These are phyloP conservation scores for Myiagra hebetior DNA, from an alignment of 2,113 vertebrate species.

Conservation along the genomic window DNA sequence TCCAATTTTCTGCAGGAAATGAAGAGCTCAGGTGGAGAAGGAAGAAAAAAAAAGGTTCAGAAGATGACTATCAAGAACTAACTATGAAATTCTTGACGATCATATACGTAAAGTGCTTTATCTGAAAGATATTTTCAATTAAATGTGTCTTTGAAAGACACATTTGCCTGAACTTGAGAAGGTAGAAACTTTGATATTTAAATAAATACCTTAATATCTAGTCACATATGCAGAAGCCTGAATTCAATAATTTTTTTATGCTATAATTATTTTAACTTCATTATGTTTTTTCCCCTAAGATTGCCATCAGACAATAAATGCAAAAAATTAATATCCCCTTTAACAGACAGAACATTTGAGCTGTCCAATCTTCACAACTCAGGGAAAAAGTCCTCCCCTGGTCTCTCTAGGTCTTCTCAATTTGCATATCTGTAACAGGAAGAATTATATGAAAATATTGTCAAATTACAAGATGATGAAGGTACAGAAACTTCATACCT, in stretches of 20 bases:
- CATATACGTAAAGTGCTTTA: neutral
- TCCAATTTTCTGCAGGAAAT: neutral
- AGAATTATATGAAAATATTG: neutral
- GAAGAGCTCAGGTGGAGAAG: neutral
- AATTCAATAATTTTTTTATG: neutral
- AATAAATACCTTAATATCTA: neutral
- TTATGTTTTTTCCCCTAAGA: neutral
- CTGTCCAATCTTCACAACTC: neutral
- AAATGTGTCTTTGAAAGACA: neutral
- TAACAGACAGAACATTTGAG: neutral
- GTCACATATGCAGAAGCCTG: neutral
- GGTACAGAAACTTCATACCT: neutral
- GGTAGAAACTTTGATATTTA: neutral
- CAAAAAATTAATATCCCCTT: neutral
- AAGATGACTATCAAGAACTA: neutral
- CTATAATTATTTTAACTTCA: neutral
- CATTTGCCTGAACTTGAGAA: neutral
- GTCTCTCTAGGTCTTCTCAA: conserved; percentile 12
- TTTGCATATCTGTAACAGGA: conserved; percentile 25
- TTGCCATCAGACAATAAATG: neutral
- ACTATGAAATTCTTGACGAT: neutral
- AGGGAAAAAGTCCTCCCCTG: neutral
- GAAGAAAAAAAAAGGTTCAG: neutral
- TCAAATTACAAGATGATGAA: neutral
- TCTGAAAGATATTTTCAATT: neutral